Base-by-base conservation (phyloP, 2,888 invertebrate species). In the Ophion slaviceki region DNA sequence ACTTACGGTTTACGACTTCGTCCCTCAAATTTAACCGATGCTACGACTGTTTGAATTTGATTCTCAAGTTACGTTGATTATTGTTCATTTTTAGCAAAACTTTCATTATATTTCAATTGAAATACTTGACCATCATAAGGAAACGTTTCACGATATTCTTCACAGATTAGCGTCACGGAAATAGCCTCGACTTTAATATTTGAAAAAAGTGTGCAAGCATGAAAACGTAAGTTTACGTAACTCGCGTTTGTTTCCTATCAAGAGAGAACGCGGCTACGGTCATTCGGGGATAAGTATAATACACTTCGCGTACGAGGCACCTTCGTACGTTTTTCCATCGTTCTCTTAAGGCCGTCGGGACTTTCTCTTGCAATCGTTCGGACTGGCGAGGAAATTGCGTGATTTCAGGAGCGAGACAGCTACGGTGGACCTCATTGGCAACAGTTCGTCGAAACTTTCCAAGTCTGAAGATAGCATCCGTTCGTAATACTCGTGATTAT, bases 341-440 rank as follows among this genome's bases (percentile, higher is more conserved):
- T 76, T 82, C 68, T 76, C 74, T 85, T 82, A 72, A 86, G 86
- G 84, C 81, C 71, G 66, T 74, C 47, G 7, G 71, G 70, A 88
- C 88, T 88, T 88, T 88, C 88, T 88, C 88, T 86, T 82, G 79
- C 70, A 66, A 57, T 67, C 70, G 64, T 57, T 40, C 11, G 28
- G 45, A 40, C 68, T 70, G 36, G n/a, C 81, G 74, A 83, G 80
- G 70, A 71, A 81, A 83, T 87, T 87, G 83, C 87, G 83, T 68
- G 85, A 87, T 86, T 75, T 47, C 53, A 53, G 17, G n/a, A 24
- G 68, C 67, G 72, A 79, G 74, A 71, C 78, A 74, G 24, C 66
- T 64, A 67, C 20, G 66, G 81, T 62, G 70, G 64, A n/a, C 62
- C 66, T 62, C 80, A 59, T 80, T 80, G 71, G 71, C 53, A 72